These are phyloP conservation scores for Plebejus anna DNA, from an alignment of 2,888 invertebrate genomes.

Conservation along the genomic window DNA sequence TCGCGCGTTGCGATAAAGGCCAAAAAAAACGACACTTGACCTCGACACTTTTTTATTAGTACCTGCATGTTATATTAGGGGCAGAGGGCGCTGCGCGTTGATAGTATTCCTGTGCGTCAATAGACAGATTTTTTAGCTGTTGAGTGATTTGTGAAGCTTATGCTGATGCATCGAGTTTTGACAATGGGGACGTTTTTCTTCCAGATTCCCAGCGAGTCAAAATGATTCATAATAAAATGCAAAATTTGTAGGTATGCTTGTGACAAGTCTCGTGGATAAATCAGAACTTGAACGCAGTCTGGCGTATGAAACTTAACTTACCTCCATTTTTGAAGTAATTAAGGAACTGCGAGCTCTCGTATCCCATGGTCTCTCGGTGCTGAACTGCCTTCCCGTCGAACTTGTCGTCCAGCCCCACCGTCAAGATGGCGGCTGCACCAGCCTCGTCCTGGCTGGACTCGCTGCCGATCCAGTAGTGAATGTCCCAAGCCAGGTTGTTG, in stretches of 20 bases:
- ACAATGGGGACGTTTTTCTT: neutral
- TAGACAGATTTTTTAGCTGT: too few species aligned
- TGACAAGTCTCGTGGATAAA: neutral
- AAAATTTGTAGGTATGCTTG: neutral
- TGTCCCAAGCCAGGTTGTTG: conserved; percentile 86
- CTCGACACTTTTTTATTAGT: too few species aligned
- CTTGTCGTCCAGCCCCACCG: conserved; percentile 91
- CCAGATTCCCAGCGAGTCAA: neutral
- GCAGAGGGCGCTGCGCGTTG: too few species aligned
- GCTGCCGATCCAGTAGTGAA: conserved; percentile 93
- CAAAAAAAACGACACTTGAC: too few species aligned
- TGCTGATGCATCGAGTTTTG: too few species aligned
- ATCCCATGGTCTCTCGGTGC: conserved; percentile 91
- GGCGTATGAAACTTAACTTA: conserved; percentile 40
- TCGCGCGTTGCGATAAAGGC: too few species aligned
- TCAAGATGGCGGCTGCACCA: conserved; percentile 86
- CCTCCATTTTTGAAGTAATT: conserved; percentile 84
- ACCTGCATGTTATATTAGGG: too few species aligned
- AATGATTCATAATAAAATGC: too few species aligned
- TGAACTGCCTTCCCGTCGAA: conserved; percentile 91
- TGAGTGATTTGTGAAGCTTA: too few species aligned
- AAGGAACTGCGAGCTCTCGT: conserved; percentile 89
- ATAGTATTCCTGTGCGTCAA: too few species aligned
- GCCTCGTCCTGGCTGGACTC: conserved; percentile 89
- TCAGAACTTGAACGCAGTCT: neutral